Evolutionary conservation across 2,113 vertebrate genomes (phyloP), one percentile per base, ranked within the genome.

Genomic region (Protobothrops mucrosquamatus): DNA sequence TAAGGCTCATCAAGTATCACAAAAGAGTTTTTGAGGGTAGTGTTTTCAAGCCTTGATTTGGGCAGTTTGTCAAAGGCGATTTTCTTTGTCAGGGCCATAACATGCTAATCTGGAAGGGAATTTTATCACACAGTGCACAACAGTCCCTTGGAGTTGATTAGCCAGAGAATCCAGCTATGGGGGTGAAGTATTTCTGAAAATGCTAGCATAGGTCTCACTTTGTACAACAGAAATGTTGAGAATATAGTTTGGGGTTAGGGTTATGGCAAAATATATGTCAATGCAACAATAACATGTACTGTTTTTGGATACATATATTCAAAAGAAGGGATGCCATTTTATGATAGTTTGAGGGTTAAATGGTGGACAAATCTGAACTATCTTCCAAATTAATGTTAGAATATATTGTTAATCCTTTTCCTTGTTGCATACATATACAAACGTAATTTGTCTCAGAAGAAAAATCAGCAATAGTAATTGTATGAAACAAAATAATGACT

Each of bases 371-470:
- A 51, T 39, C 5, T 89, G 86, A 26, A 43, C 74, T 14, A 15
- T 7, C 3, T 55, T 89, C 39, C 74, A 81, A 56, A 81, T 56
- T 92, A 64, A 51, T 89, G 57, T 89, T 51, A 2, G 26, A 86
- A 23, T 57, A 85, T 55, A 52, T 46, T 52, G n/a, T 85, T 90
- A 54, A 69, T 69, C 91, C 22, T 91, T 48, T 81, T 34, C 6
- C 18, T n/a, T 91, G 9, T 54, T 86, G 87, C 88, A 92, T 91
- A 93, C 85, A 39, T 92, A 56, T 39, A 51, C 94, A 74, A 88
- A 91, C 87, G 87, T 52, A 92, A 59, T 95, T 92, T 93, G 94
- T 61, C 91, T 91, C 94, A 93, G 93, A 95, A 96, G 92, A 88
- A 48, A 23, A 14, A 61, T 51, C 12, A 43, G 18, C 15, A 0